A percentile compares a stretch with the other conserved stretches of the same genome.
Conservation (phyloP, 1,140 invertebrate species). For the Cydia strobilella region DNA sequence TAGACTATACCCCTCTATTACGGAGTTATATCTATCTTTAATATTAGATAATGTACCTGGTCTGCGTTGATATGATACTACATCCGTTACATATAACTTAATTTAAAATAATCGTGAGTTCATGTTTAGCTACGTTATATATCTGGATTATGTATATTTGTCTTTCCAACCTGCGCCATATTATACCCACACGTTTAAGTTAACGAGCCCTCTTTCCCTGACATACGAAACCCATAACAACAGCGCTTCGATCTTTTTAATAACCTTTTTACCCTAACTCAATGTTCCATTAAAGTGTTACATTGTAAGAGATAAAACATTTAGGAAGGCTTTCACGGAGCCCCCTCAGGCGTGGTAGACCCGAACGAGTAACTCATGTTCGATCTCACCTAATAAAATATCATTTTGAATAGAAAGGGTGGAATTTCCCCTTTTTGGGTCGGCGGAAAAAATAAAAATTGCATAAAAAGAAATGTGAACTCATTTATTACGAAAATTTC, state of each 20-base stretch:
- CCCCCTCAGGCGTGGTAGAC: conserved; percentile 20
- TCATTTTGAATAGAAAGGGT: conserved; percentile 27
- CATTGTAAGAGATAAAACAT: conserved; percentile 31
- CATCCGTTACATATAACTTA: too few relatives aligned
- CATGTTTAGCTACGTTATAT: too few relatives aligned
- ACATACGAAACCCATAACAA: neutral
- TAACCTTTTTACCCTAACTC: conserved; percentile 29
- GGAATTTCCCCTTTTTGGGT: conserved; percentile 5
- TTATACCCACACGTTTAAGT: neutral
- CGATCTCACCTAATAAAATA: conserved; percentile 33
- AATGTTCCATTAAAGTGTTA: conserved; percentile 32
- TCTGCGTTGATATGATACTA: too few relatives aligned
- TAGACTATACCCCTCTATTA: too few relatives aligned
- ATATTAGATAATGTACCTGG: too few relatives aligned
- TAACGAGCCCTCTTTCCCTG: neutral
- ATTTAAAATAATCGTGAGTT: too few relatives aligned
- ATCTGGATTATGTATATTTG: too few relatives aligned
- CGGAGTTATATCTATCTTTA: too few relatives aligned
- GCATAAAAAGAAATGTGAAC: neutral
- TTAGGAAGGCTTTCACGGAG: conserved; percentile 19
- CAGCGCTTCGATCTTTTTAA: conserved; percentile 20
- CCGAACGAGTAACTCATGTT: conserved; percentile 29
- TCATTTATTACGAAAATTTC: neutral
- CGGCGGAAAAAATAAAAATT: neutral
- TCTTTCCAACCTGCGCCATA: neutral